These are phyloP conservation scores for Xiphydria camelus DNA, from an alignment of 2,888 invertebrate species.

Conservation along the genomic window DNA sequence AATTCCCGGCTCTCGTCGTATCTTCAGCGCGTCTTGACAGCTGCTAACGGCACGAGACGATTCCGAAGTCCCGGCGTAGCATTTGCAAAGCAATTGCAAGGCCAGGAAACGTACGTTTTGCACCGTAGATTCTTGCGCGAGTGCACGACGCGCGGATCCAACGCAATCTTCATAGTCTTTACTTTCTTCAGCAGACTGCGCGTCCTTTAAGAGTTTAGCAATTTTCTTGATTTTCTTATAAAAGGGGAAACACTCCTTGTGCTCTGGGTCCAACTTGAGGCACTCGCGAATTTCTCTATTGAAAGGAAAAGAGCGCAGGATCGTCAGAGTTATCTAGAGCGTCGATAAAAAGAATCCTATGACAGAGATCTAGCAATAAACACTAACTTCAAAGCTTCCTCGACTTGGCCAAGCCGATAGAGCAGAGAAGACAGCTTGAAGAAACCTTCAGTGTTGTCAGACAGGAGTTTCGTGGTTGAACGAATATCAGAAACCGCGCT, in stretches of 20 bases:
- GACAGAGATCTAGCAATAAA: no score
- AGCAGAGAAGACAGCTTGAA: slow-evolving; percentile 81
- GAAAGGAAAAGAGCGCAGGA: slow-evolving; percentile 20
- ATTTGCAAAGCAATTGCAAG: slow-evolving; percentile 79
- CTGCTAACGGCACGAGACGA: slow-evolving; percentile 71
- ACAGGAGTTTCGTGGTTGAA: slow-evolving; percentile 84
- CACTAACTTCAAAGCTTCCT: slow-evolving; percentile 80
- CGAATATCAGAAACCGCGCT: slow-evolving; percentile 90
- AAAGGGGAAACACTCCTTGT: slow-evolving; percentile 92
- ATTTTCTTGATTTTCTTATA: slow-evolving; percentile 96
- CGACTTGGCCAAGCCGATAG: slow-evolving; percentile 90
- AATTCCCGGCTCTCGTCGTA: slow-evolving; percentile 74
- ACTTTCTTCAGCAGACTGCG: slow-evolving; percentile 65
- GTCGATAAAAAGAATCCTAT: no score
- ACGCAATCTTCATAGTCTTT: slow-evolving; percentile 73
- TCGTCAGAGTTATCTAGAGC: background rate
- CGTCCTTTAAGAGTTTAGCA: slow-evolving; percentile 74
- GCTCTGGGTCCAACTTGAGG: slow-evolving; percentile 95
- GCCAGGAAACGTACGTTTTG: slow-evolving; percentile 75
- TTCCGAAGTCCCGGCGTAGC: slow-evolving; percentile 73
- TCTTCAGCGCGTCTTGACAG: slow-evolving; percentile 79
- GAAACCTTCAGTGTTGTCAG: slow-evolving; percentile 90
- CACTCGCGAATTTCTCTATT: slow-evolving; percentile 91
- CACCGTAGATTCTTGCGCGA: slow-evolving; percentile 72
- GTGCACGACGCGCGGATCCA: slow-evolving; percentile 67